phyloP scores from a whole-genome alignment of 2,113 vertebrate species.

The Protobothrops flavoviridis region DNA sequence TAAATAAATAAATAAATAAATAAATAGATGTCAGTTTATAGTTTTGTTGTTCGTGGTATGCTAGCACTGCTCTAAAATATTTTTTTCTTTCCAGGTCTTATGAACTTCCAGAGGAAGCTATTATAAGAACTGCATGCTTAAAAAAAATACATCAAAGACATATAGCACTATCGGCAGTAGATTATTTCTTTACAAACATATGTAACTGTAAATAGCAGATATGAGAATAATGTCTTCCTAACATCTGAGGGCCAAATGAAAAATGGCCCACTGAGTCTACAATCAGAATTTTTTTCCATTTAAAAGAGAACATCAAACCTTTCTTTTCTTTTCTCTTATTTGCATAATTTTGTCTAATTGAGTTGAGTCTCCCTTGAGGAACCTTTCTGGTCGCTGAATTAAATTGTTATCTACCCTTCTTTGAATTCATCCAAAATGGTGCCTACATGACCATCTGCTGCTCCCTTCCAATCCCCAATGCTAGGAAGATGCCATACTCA shows the following conservation, averaged over 20 bases:
- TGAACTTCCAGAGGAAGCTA: background rate
- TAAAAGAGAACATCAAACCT: background rate
- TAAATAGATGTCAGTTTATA: background rate
- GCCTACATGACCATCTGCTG: background rate
- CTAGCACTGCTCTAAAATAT: background rate
- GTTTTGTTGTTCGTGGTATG: background rate
- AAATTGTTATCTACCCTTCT: background rate
- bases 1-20: background rate
- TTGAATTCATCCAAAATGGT: background rate
- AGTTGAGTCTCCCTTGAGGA: background rate
- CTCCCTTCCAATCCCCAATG: background rate
- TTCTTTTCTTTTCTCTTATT: background rate
- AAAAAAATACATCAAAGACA: background rate
- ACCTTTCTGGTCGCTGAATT: background rate
- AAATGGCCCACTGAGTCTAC: background rate
- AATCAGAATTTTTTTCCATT: background rate
- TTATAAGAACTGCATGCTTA: background rate
- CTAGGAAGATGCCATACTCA: background rate
- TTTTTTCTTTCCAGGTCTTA: background rate
- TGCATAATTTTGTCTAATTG: background rate
- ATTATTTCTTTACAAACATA: background rate
- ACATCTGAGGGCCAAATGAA: background rate
- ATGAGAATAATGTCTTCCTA: background rate
- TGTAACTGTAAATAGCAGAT: background rate
- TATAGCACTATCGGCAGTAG: background rate